A percentile compares a stretch with the other conserved stretches of the same genome.
Evolutionary conservation across 2,888 invertebrate species (phyloP).

Genomic region (Gymnoscelis rufifasciata): DNA sequence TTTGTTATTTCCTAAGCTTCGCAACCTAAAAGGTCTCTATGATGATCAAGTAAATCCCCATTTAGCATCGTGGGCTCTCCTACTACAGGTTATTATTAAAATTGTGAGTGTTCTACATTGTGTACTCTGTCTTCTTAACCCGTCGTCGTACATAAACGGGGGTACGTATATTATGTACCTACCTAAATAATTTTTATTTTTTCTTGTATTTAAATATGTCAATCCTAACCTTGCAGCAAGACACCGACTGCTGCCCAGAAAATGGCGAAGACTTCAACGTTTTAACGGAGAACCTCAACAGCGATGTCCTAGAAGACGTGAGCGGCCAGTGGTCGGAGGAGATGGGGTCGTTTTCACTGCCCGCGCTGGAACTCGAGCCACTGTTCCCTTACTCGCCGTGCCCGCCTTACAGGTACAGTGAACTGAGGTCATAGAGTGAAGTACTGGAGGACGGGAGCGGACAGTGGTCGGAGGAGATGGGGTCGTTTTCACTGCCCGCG

Average conservation of each 20-base stretch:
- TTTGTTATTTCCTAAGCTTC: no score
- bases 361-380: constrained; percentile 91
- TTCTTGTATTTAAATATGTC: no score
- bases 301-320: constrained; percentile 60
- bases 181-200: no score
- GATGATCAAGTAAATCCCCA: no score
- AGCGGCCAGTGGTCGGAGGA: constrained; percentile 85
- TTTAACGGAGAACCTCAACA: constrained; percentile 54
- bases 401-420: constrained; percentile 84
- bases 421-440: constrained; percentile 31
- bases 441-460: constrained; percentile 63
- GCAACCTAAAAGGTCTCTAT: no score
- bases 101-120: no score
- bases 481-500: constrained; percentile 82
- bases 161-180: no score
- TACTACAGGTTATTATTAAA: no score
- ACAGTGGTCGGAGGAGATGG: constrained; percentile 89
- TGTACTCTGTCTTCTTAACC: no score
- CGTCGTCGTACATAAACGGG: no score
- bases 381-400: constrained; percentile 93
- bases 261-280: constrained; percentile 65
- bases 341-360: constrained; percentile 91
- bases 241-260: constrained; percentile 68
- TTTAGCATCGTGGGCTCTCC: no score
- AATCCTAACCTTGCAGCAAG: constrained; percentile 66